Base-by-base conservation (phyloP, 2,888 invertebrate species). In the Reticulitermes lucifugus region DNA sequence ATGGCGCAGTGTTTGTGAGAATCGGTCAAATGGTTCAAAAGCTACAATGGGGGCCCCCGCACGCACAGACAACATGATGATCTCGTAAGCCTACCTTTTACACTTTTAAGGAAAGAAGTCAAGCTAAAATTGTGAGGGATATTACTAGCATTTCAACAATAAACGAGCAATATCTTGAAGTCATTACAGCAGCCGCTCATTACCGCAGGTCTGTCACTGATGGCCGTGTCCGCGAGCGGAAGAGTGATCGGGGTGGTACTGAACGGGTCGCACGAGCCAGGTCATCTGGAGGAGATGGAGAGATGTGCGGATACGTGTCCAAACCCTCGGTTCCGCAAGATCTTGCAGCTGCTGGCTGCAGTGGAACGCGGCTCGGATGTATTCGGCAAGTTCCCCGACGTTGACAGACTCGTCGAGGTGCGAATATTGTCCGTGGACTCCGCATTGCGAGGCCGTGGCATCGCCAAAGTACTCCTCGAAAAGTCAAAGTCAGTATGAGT, bases 381-480 rank as follows among this genome's bases (percentile, higher is more conserved):
- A 0, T 93, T 93, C 90, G 91, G 91, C 6, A 89, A 14, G 89
- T 87, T 83, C 41, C 88, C 89, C 65, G 85, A 87, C 88, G 91
- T 93, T 0, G 89, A 93, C 51, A 91, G 91, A 60, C 89, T 93
- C 71, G 90, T 95, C 82, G 94, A 94, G 83, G 91, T 95, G 22
- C 94, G 94, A 88, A 93, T 95, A 60, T 91, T 95, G 0, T 94
- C 95, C 0, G 95, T 95, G 1, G 94, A 95, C 88, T 92, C 92
- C 0, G 91, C 91, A 22, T 95, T 94, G 93, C 91, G 95, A 87
- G 94, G 94, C 80, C 92, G 92, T 87, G 95, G 96, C 4, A 93
- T 96, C 86, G 95, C 94, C 88, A 94, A 93, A 87, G 91, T 92
- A 35, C 91, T 96, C 22, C 90, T 95, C 87, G 91, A 92, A 81